phyloP scores from a whole-genome alignment of 1,140 invertebrate genomes.

The Drosophila kanapiae region DNA sequence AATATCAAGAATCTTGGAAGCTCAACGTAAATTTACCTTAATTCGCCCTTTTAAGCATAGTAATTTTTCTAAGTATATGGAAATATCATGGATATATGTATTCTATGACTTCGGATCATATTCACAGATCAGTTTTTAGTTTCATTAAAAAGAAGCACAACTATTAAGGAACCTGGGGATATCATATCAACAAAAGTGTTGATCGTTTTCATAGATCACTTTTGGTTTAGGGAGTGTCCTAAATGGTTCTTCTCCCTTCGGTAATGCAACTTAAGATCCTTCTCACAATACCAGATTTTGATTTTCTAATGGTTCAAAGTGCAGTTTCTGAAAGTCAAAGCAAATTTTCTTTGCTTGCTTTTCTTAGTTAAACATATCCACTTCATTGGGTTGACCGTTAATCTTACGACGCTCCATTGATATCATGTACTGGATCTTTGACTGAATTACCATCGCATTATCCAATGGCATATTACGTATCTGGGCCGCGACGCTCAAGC shows the following conservation, averaged over 20 bases:
- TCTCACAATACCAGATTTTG: not conserved
- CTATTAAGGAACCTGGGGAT: not conserved
- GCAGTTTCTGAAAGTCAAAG: not conserved
- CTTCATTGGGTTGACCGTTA: conserved; percentile 38
- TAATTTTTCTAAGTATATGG: not conserved
- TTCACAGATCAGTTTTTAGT: not conserved
- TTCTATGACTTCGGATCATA: not conserved
- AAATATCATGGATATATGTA: not conserved
- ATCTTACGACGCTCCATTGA: conserved; percentile 64
- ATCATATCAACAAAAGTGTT: not conserved
- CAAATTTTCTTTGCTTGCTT: not conserved
- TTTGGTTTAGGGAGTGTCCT: no score
- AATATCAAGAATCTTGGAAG: not conserved
- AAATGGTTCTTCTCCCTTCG: no score
- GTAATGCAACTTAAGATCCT: not conserved
- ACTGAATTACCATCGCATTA: conserved; percentile 69
- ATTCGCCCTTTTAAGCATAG: not conserved
- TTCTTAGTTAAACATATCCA: conserved; percentile 38
- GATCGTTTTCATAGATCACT: not conserved
- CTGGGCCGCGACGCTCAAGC: conserved; percentile 65
- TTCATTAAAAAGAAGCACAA: not conserved
- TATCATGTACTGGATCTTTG: conserved; percentile 64
- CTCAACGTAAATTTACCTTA: not conserved
- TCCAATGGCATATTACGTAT: conserved; percentile 63
- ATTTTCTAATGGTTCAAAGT: not conserved